Evolutionary conservation across 2,888 invertebrate genomes (phyloP), one percentile per base, ranked within the genome.

Genomic region (Callimorpha dominula): DNA sequence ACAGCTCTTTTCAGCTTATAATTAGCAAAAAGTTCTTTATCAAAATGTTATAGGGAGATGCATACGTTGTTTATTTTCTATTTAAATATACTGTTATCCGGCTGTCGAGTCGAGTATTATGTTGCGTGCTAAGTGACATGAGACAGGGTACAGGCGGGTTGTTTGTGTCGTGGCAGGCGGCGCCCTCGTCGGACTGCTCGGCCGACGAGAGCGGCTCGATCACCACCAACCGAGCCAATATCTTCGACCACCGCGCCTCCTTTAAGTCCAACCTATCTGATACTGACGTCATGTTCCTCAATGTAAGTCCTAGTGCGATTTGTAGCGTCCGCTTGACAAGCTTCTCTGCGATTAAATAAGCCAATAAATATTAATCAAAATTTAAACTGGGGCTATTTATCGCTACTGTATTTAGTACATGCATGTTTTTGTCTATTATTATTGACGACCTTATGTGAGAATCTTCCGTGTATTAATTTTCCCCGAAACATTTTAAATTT

Each of bases 201-300:
- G 93, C 88, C 88, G 96, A 97, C 87, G 97, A 97, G 88, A 97
- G 97, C 87, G 98, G 98, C 89, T 98, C 97, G 91, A 97, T 98
- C 94, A 97, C 98, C 87, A 97, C 97, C 90, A 97, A 97, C 95
- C 97, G 98, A 85, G 96, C 96, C 87, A 96, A 96, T 88, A 97
- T 97, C 88, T 97, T 96, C 96, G 97, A 96, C 92, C 97, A 96
- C 93, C 97, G 97, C 93, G 97, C 96, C 91, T 97, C 97, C 92
- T 97, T 98, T 96, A 97, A 99, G 90, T 98, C 98, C 87, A 98
- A 99, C 85, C 98, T 99, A 88, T 99, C 99, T 86, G 99, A 99
- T 94, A 99, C 98, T 89, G 99, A 99, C 96, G 98, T 98, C 91
- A 98, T 98, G 95, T 97, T 98, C 91, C 97, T 97, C 93, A 98